These are phyloP conservation scores for Numenius arquata DNA, from an alignment of 2,113 vertebrate genomes.

Conservation along the genomic window DNA sequence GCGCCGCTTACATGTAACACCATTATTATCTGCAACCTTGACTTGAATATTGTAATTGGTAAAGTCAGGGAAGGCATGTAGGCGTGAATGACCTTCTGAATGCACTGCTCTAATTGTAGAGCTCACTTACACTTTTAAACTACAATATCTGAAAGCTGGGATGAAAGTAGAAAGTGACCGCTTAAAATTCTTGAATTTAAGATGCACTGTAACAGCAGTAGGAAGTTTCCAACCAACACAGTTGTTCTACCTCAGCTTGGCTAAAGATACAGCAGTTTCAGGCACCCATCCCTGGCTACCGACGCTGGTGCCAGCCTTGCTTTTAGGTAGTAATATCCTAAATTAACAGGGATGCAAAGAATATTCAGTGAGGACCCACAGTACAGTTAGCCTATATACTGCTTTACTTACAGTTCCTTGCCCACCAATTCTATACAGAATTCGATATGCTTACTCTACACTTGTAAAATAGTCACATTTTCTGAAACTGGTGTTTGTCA, in stretches of 20 bases:
- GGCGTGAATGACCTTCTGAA: not conserved
- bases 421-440: not conserved
- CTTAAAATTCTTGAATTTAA: not conserved
- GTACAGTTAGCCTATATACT: not conserved
- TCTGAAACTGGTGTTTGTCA: not conserved
- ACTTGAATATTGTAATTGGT: not conserved
- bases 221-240: not conserved
- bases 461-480: not conserved
- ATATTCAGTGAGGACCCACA: not conserved
- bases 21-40: not conserved
- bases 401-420: not conserved
- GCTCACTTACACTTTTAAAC: not conserved
- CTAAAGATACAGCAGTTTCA: not conserved
- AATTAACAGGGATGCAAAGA: not conserved
- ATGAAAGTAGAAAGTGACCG: not conserved
- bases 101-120: not conserved
- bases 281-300: not conserved
- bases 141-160: not conserved
- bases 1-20: not conserved
- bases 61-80: not conserved
- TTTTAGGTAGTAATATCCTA: not conserved
- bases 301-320: rapidly evolving
- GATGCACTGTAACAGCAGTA: not conserved
- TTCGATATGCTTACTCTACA: not conserved
- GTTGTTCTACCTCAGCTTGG: not conserved